Evolutionary conservation across 2,797 vertebrate genomes (phyloP), one percentile per base, ranked within the genome.

Genomic region (Miichthys miiuy): DNA sequence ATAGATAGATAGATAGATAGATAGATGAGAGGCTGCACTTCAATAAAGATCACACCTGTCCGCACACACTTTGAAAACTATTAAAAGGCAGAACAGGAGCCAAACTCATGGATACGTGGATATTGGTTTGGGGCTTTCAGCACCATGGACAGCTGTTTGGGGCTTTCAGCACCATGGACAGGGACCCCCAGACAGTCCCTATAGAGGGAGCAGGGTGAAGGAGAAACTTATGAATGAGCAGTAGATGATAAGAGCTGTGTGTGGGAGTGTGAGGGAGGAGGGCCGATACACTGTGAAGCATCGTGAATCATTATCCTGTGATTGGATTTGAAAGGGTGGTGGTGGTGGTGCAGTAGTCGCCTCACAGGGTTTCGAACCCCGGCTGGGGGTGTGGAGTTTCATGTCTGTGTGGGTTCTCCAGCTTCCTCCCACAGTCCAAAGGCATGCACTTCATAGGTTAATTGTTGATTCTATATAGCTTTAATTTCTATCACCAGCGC

Each of bases 101-200:
- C 13, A 41, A 30, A 55, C 41, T 70, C 50, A 5, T 6, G 58
- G 3, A 58, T 48, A 65, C 61, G 1, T 21, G 61, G 55, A 56
- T 25, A 17, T 30, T 20, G 72, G 38, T 13, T 58, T 57, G 85
- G 71, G 75, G 54, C 47, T 79, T 84, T 89, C 76, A 86, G 88
- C 76, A 90, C 82, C 78, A 67, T 5, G 68, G 78, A 75, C 64
- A 81, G 78, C 44, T n/a, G 14, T 70, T 68, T 47, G 23, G 74
- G 68, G 56, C 5, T 23, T 88, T 89, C 85, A 88, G 88, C 69
- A 89, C 90, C 87, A 72, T 16, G 84, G 91, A 92, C 86, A 91
- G 88, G 69, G 77, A 71, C 79, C 75, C 67, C 67, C 25, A 17
- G 67, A 47, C 46, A 9, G 30, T 48, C 56, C 66, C 41, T 17